phyloP scores from a whole-genome alignment of 2,888 invertebrate species.

The Diarsia brunnea region DNA sequence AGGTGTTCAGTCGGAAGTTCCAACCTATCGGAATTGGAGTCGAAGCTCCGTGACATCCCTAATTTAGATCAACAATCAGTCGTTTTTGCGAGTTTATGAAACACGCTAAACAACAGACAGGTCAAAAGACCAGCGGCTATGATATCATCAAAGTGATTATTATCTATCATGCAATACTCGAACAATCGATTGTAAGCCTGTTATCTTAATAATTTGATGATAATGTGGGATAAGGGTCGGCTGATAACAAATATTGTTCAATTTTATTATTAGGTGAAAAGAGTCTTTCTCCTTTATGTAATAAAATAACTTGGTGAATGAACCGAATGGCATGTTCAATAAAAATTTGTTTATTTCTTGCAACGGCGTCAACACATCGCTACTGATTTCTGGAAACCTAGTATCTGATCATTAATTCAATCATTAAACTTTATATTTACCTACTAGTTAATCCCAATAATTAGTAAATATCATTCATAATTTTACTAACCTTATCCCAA shows the following conservation, averaged over 20 bases:
- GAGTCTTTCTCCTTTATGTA: neutral
- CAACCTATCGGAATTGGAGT: too few relatives aligned
- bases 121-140: conserved; percentile 14
- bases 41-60: too few relatives aligned
- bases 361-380: neutral
- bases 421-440: too few relatives aligned
- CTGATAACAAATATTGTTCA: neutral
- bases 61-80: neutral
- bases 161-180: neutral
- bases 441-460: too few relatives aligned
- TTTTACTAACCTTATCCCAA: too few relatives aligned
- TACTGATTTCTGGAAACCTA: conserved; percentile 10
- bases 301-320: neutral
- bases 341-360: neutral
- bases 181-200: conserved; percentile 8
- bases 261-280: neutral
- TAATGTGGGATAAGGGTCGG: conserved; percentile 2
- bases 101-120: neutral
- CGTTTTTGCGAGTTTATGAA: neutral
- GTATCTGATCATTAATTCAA: too few relatives aligned
- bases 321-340: neutral
- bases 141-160: conserved; percentile 24
- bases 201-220: conserved; percentile 35
- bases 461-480: too few relatives aligned
- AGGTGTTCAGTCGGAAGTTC: too few relatives aligned